Base-by-base conservation (phyloP, 2,888 invertebrate species). In the Argyra leucocephala region DNA sequence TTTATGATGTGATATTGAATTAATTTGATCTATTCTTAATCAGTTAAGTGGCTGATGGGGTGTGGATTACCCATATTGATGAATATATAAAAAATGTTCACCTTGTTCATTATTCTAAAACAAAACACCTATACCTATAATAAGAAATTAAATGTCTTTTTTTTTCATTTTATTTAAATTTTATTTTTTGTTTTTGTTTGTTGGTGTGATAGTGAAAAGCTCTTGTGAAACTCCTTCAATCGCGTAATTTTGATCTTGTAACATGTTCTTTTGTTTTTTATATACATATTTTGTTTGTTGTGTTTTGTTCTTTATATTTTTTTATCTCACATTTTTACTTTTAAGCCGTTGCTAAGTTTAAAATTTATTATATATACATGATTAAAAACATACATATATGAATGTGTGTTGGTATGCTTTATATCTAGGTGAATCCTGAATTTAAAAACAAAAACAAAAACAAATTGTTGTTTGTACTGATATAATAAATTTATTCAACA, bases 221-320 rank as follows among this genome's bases (percentile, higher is more conserved):
- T 59, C 23, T 59, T 59, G 59, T 23, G 59, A 23, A 48, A 59
- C 59, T 59, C 22, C 23, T 23, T 59, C 59, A 59, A 59, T 59
- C 23, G 59, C 23, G 23, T 23, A 59, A 59, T 59, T 59, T 23
- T 59, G 12, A 59, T 59, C 23, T 59, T 59, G 15, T 23, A 48
- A 48, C 48, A 48, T 48, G 48, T 48, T 48, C 18, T 48, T n/a
- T 48, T n/a, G 18, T n/a, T 48, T 48, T 2, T 18, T 48, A 2
- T n/a, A 2, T 48, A 10, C 15, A 18, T 31, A 10, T 31, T 31
- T 6, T 31, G 12, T 10, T 31, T 31, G 4, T 31, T 31, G 9
- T 31, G 7, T 6, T 31, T 31, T 31, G 7, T 31, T 31, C 12
- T 31, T 31, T 31, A 1, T 31, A 31, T 31, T 7, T 6, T 31